Evolutionary conservation across 2,797 vertebrate genomes (phyloP), one percentile per base, ranked within the genome.

Genomic region (Tamandua tetradactyla): DNA sequence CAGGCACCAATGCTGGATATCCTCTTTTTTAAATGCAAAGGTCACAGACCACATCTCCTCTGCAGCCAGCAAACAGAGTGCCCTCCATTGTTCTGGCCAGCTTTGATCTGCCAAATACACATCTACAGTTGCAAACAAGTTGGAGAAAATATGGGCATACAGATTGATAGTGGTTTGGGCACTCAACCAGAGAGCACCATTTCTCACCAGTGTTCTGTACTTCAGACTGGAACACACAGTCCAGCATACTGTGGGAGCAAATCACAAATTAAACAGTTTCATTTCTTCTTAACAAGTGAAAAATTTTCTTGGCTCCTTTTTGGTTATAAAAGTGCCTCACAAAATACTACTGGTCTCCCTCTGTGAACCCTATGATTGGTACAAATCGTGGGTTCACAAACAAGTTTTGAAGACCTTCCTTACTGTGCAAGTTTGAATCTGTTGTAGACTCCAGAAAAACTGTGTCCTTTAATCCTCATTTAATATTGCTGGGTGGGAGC

Each of bases 191-290:
- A 44, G 55, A 10, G 44, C 12, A 0, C 32, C 75, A 0, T 27
- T 5, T 9, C 49, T 37, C 1, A 52, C 49, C 47, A 25, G n/a
- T n/a, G n/a, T n/a, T 35, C 7, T 79, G 52, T 3, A 10, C 85
- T 64, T 94, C 69, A 94, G 88, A 23, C 87, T 30, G 23, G 96
- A 82, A 5, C 91, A 96, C 59, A 96, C 66, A 0, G 80, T 35
- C 96, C 96, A 96, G 37, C 86, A 96, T 32, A 88, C 49, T n/a
- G n/a, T n/a, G n/a, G n/a, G n/a, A n/a, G n/a, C 25, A 23, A 44
- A 69, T 27, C 91, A 96, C 35, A 57, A 61, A 8, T 32, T 14
- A 55, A 57, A 44, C 0, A 2, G 27, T 18, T 13, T 71, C 82
- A 1, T 76, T 47, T 25, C 10, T 55, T 57, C 64, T 20, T 13